These are phyloP conservation scores for Oasisia sp. DNA, from an alignment of 2,888 invertebrate genomes.

Conservation along the genomic window DNA sequence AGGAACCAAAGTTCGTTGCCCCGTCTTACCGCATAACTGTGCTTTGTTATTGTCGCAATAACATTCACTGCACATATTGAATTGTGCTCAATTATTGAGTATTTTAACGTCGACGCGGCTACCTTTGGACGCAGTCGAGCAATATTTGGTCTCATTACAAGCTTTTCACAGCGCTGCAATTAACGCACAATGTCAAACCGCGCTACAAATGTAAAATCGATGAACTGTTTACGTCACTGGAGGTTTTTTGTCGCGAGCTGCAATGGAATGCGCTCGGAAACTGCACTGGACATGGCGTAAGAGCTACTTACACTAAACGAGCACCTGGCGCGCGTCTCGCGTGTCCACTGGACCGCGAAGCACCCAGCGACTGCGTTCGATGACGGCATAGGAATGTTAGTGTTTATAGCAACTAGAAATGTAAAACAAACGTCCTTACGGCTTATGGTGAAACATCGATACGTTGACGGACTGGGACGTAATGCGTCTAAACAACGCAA, in stretches of 20 bases:
- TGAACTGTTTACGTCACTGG: background rate
- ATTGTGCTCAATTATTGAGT: slow-evolving; percentile 2
- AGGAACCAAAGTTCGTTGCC: background rate
- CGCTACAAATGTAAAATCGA: background rate
- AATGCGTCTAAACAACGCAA: background rate
- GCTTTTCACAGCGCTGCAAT: background rate
- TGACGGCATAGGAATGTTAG: background rate
- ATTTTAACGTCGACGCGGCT: background rate
- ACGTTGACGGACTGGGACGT: background rate
- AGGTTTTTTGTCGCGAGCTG: background rate
- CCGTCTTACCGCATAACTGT: background rate
- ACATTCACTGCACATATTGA: background rate
- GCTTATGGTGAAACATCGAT: background rate
- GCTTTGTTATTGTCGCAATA: background rate
- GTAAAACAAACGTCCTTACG: background rate
- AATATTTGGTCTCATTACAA: background rate
- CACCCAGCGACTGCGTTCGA: background rate
- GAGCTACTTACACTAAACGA: background rate
- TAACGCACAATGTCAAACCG: background rate
- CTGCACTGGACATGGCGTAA: background rate
- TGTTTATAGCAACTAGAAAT: slow-evolving; percentile 3
- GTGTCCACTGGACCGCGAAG: background rate
- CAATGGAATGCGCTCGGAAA: background rate
- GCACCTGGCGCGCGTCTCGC: background rate
- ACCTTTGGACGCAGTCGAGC: background rate